phyloP scores from a whole-genome alignment of 2,888 invertebrate species.

The Octodonta nipae region DNA sequence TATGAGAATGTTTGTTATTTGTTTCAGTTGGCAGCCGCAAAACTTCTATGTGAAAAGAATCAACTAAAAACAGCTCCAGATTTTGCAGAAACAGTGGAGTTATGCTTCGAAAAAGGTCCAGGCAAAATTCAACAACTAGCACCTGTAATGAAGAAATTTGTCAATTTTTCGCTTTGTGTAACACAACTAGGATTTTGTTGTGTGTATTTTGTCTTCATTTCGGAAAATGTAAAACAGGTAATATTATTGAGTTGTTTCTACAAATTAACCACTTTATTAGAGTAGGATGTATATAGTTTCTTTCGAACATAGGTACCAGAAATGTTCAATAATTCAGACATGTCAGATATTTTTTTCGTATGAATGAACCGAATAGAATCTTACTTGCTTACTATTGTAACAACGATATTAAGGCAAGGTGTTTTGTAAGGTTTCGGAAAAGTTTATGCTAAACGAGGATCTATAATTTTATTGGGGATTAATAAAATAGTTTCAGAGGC shows the following conservation, averaged over 20 bases:
- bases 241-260: conserved; percentile 9
- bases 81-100: conserved; percentile 71
- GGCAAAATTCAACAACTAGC: conserved; percentile 47
- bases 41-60: conserved; percentile 47
- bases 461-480: no score
- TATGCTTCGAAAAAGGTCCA: conserved; percentile 69
- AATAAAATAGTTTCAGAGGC: no score
- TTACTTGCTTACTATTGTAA: no score
- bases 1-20: conserved; percentile 9
- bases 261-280: no score
- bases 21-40: conserved; percentile 54
- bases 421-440: no score
- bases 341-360: no score
- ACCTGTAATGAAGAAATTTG: conserved; percentile 49
- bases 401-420: no score
- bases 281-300: no score
- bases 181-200: conserved; percentile 98
- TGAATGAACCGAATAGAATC: no score
- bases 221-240: conserved; percentile 70
- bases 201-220: conserved; percentile 90
- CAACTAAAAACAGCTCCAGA: conserved; percentile 48
- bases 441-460: no score
- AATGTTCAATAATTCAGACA: no score
- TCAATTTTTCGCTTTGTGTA: conserved; percentile 78
- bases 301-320: no score